These are phyloP conservation scores for Drosophila lacertosa DNA, from an alignment of 1,140 invertebrate species.

Conservation along the genomic window DNA sequence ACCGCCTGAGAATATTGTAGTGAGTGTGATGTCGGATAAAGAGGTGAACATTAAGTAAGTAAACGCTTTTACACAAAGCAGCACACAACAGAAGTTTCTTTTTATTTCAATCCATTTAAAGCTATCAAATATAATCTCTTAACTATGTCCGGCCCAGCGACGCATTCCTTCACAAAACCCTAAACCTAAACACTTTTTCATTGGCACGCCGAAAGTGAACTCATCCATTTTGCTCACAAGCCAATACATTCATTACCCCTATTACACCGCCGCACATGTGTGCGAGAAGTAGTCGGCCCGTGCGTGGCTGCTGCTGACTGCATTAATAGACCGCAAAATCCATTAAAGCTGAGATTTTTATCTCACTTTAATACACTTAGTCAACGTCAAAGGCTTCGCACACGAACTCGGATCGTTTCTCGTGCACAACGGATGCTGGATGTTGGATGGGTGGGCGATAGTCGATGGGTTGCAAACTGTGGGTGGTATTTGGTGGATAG, in stretches of 20 bases:
- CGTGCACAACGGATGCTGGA: neutral
- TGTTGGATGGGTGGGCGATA: neutral
- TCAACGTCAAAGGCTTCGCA: constrained; percentile 75
- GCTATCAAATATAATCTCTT: constrained; percentile 46
- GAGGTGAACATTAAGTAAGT: constrained; percentile 80
- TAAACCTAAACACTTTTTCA: constrained; percentile 59
- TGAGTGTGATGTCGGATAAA: constrained; percentile 85
- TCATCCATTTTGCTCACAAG: constrained; percentile 71
- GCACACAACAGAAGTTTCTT: neutral
- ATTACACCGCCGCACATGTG: constrained; percentile 16
- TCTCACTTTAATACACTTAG: constrained; percentile 81
- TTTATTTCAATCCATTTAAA: constrained; percentile 34
- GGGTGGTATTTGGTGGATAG: neutral
- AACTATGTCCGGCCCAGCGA: constrained; percentile 25
- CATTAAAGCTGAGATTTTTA: constrained; percentile 81
- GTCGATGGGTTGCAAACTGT: neutral
- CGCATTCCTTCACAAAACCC: constrained; percentile 32
- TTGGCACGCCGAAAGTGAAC: constrained; percentile 62
- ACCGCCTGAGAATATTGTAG: constrained; percentile 89
- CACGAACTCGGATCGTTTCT: constrained; percentile 13
- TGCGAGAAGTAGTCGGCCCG: constrained; percentile 15
- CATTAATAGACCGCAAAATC: constrained; percentile 81
- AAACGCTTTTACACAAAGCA: neutral
- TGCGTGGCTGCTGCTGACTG: constrained; percentile 34
- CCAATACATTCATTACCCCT: constrained; percentile 77